Evolutionary conservation across 2,888 invertebrate species (phyloP), one percentile per base, ranked within the genome.

Genomic region (Caradrina kadenii): DNA sequence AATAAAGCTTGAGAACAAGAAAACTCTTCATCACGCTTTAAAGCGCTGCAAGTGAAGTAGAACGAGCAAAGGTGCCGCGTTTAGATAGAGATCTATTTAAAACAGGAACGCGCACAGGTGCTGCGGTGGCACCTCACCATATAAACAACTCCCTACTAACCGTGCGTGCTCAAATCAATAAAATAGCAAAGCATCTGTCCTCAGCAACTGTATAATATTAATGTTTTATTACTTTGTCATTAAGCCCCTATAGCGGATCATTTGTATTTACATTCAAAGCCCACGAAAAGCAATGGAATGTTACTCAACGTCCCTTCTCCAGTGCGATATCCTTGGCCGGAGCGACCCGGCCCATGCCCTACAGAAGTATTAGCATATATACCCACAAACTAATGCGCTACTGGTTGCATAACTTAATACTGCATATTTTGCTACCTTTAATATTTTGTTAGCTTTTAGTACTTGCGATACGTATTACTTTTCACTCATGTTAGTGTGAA

Each of bases 281-380:
- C 82, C 76, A 87, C 77, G 74, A 85, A 86, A 86, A 82, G 69
- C 81, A 69, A 74, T 78, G 87, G 88, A 89, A 88, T 89, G 87
- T 88, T 87, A 85, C 85, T 85, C 86, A 88, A 88, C 84, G 89
- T 86, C 89, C 89, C 90, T 89, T 89, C 89, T 89, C 89, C 82
- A 82, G 77, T 79, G 71, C 83, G 71, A 80, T 88, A 88, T 88
- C 90, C 90, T 89, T 89, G 89, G 86, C 88, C 89, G 81, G 80
- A 81, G 81, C 87, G 83, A 82, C 85, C 79, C 79, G 80, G 77
- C 76, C 74, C 82, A 79, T 87, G 81, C 85, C 85, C 88, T 86
- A 80, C 86, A 83, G 71, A 81, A 64, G 72, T 83, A 89, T 88
- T 87, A 84, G 79, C 87, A 86, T 87, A 84, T 86, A 84, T 81